Base-by-base conservation (phyloP, 2,888 invertebrate species). In the Drosophila borborema region DNA sequence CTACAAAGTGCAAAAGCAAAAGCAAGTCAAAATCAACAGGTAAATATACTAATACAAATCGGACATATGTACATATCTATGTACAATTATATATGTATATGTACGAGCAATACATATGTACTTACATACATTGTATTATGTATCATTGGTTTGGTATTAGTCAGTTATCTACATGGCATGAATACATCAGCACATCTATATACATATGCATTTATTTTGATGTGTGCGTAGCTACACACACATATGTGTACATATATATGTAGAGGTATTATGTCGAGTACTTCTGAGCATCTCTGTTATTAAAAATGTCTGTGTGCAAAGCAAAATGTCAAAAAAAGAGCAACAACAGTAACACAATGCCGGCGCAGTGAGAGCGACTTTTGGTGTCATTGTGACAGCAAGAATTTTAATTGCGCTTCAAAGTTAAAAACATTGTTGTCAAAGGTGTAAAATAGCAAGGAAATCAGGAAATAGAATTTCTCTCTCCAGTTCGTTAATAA, bases 11-110 rank as follows among this genome's bases (percentile, higher is more conserved):
- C 55, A 69, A 71, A 63, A 48, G 38, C 59, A 59, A 46, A 59
- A 49, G 38, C 62, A 71, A 89, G 80, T 80, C 84, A 77, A 82
- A 87, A 86, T 82, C 82, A 82, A 82, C 82, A 82, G 82, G 82
- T 82, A 89, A 82, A 84, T 82, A 72, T 58, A 70, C 62, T 61
- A 72, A 80, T 45, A 12, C 67, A 70, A 74, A 80, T 77, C 80
- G 64, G 62, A 76, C 77, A 64, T n/a, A n/a, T n/a, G n/a, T n/a
- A n/a, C n/a, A n/a, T n/a, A n/a, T n/a, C n/a, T n/a, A n/a, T n/a
- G n/a, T 70, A 23, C 34, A 31, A n/a, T 31, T 64, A 38, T 46
- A 18, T 23, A 23, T 20, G 20, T 20, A 18, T 38, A 31, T 40
- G 16, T 20, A 66, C 14, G 51, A 45, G 40, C 56, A 64, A 36